Base-by-base conservation (phyloP, 2,113 vertebrate species). In the Dryoscopus gambensis region DNA sequence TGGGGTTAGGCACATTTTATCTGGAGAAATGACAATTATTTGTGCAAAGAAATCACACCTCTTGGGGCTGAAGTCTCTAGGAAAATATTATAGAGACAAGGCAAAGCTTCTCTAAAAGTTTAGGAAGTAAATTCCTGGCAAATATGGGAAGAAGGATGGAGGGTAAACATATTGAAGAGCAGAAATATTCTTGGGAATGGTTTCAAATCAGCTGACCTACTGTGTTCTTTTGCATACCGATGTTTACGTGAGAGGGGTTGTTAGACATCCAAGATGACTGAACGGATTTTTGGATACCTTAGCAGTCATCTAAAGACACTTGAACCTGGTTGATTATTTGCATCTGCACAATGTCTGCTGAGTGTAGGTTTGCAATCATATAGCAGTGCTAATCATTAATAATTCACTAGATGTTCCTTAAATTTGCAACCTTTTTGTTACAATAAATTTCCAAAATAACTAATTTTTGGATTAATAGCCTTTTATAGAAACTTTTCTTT, bases 181-280 rank as follows among this genome's bases (percentile, higher is more conserved):
- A 64, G 53, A 87, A 82, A 68, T 75, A 49, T 47, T 70, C 28
- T 68, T 87, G 18, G 21, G 19, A 90, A 53, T 56, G 8, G 20
- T 56, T 73, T 71, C 33, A 87, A 44, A 63, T 84, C 15, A 42
- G 27, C 27, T 64, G 57, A 63, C 6, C 14, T 40, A 31, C 22
- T 30, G 62, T 46, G 28, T 16, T 47, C 9, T 80, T 81, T 71
- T 73, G 20, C 4, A 15, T 52, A 44, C 37, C 0, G 0, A 2
- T 56, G 10, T 35, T n/a, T 6, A 63, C 84, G 13, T 12, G 16
- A 76, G 35, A 76, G 56, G 11, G 3, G 3, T 8, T 80, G 8
- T 52, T 65, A 57, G 37, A 23, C 6, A 33, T 69, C 13, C 30
- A 53, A 23, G 3, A 25, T 33, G 13, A 46, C 37, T 68, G 11